Evolutionary conservation across 2,113 vertebrate species (phyloP), one percentile per base, ranked within the genome.

Genomic region (Gobiocypris rarus): DNA sequence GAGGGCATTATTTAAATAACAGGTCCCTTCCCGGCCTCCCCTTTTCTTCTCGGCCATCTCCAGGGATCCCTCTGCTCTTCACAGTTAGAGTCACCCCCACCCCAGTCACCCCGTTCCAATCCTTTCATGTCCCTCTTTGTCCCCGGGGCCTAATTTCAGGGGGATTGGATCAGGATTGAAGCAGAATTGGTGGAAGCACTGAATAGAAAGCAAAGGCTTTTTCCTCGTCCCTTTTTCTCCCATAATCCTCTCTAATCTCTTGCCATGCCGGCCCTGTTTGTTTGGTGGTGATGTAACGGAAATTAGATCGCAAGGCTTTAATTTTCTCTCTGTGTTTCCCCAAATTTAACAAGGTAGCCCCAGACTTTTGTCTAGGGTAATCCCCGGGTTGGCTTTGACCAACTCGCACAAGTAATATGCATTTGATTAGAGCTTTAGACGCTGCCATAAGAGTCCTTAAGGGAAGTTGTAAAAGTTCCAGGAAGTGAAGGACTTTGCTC

Each of bases 51-150:
- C 31, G 41, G 50, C n/a, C 22, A 45, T 82, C 63, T 65, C 24
- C 28, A 75, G 69, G 17, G 15, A 52, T 83, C 28, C 26, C 17
- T 76, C 10, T 63, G 26, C 83, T 75, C 54, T 73, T 67, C 69
- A 34, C 6, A 63, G 65, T 76, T 45, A 43, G 9, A 67, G n/a
- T 67, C 61, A 70, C 76, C 50, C 75, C 61, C 83, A 10, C 34
- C 83, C 88, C 89, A 84, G 85, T 90, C 88, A 83, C 89, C 85
- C 91, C 87, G 85, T 85, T 79, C 88, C 92, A 93, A 90, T 91
- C 89, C 90, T 84, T 90, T 87, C 14, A 34, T 82, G 89, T 85
- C 82, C 82, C 17, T 73, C 87, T 91, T 91, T 93, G 92, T 93
- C 86, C 88, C 88, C 77, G 31, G 3, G 38, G 83, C 24, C 45